Evolutionary conservation across 2,797 vertebrate species (phyloP).

Genomic region (Eidolon dupreanum): DNA sequence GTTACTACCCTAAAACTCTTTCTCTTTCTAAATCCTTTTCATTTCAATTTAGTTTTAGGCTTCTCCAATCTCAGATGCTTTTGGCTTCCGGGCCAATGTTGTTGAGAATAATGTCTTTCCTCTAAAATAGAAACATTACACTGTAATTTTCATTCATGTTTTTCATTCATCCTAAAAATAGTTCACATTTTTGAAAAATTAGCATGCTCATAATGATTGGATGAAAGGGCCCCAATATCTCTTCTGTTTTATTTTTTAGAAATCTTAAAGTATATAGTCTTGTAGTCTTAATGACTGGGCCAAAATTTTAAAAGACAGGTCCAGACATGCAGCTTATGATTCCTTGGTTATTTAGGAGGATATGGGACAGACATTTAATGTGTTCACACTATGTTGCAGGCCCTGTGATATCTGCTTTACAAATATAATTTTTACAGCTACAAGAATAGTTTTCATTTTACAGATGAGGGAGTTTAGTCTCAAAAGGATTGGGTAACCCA

Average conservation of each 20-base stretch:
- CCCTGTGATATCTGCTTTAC: not conserved
- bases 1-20: not conserved
- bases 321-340: not conserved
- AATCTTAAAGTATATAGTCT: not conserved
- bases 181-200: conserved; percentile 21
- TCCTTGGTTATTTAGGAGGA: not conserved
- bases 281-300: not conserved
- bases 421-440: not conserved
- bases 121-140: not conserved
- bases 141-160: conserved; percentile 5
- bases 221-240: not conserved
- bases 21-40: conserved; percentile 23
- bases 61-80: not conserved
- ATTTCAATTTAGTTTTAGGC: not conserved
- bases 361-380: not conserved
- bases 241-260: not conserved
- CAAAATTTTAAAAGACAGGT: conserved; percentile 20
- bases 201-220: not conserved
- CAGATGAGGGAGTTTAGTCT: not conserved
- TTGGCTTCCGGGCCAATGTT: not conserved
- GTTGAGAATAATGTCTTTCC: not conserved
- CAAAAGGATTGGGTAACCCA: not conserved
- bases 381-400: not conserved
- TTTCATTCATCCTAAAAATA: conserved; percentile 38
- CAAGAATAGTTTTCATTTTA: not conserved